Conservation (phyloP, 1,140 invertebrate species). For the Helicoverpa armigera region DNA sequence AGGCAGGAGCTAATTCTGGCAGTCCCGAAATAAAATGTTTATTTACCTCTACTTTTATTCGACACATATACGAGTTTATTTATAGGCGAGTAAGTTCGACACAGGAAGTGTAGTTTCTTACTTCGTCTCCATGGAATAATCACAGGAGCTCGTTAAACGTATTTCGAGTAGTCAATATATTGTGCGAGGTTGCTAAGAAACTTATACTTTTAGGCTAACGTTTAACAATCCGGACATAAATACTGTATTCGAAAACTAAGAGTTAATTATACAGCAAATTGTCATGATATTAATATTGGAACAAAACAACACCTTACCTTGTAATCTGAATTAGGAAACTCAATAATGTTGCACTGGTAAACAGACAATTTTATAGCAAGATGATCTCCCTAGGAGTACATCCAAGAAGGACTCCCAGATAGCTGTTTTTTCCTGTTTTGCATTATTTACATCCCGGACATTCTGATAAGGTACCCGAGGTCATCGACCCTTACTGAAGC, state of each 20-base stretch:
- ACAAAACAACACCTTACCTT: no score
- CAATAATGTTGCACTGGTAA: neutral
- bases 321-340: no score
- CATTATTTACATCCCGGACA: neutral
- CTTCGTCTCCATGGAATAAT: neutral
- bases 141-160: neutral
- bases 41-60: neutral
- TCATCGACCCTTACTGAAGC: neutral
- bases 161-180: neutral
- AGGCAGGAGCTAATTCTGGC: neutral
- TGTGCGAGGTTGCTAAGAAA: no score
- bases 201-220: no score
- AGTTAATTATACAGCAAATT: no score
- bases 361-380: no score
- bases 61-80: neutral
- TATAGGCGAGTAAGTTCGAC: neutral
- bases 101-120: slow-evolving; percentile 5
- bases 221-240: no score
- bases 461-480: neutral
- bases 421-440: neutral
- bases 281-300: no score
- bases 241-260: no score
- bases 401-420: neutral
- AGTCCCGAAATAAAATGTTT: neutral
- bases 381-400: neutral